These are phyloP conservation scores for Sminthopsis crassicaudata DNA, from an alignment of 2,113 vertebrate genomes.

Conservation along the genomic window DNA sequence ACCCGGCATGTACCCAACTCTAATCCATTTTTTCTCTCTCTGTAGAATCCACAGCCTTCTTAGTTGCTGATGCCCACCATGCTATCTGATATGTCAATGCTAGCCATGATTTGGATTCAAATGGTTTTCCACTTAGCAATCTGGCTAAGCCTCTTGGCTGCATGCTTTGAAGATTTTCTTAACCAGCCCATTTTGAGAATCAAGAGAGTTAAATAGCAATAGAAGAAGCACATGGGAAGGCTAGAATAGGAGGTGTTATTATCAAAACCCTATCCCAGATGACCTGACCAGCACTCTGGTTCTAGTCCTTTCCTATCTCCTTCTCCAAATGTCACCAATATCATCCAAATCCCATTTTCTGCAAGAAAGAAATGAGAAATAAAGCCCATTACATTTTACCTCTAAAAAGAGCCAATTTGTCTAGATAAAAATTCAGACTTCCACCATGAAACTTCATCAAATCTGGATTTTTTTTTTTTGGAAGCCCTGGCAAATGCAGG, in stretches of 20 bases:
- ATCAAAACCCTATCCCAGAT: background rate
- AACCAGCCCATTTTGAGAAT: background rate
- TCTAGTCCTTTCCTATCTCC: background rate
- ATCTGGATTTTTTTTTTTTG: background rate
- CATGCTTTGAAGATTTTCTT: background rate
- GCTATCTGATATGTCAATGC: background rate
- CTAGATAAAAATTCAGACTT: background rate
- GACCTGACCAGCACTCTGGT: background rate
- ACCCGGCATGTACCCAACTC: conserved; percentile 65
- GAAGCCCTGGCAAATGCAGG: background rate
- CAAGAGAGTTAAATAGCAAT: background rate
- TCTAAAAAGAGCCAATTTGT: background rate
- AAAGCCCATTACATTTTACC: background rate
- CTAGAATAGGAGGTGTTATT: background rate
- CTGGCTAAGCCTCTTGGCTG: background rate
- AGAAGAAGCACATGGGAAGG: background rate
- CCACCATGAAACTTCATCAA: background rate
- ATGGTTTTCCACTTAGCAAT: background rate
- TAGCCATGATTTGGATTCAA: background rate
- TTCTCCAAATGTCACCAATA: background rate
- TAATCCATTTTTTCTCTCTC: background rate
- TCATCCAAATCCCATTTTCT: background rate
- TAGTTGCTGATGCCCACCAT: background rate
- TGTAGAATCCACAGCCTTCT: background rate
- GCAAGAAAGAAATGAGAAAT: background rate